Base-by-base conservation (phyloP, 2,113 vertebrate species). In the Shinisaurus crocodilurus region DNA sequence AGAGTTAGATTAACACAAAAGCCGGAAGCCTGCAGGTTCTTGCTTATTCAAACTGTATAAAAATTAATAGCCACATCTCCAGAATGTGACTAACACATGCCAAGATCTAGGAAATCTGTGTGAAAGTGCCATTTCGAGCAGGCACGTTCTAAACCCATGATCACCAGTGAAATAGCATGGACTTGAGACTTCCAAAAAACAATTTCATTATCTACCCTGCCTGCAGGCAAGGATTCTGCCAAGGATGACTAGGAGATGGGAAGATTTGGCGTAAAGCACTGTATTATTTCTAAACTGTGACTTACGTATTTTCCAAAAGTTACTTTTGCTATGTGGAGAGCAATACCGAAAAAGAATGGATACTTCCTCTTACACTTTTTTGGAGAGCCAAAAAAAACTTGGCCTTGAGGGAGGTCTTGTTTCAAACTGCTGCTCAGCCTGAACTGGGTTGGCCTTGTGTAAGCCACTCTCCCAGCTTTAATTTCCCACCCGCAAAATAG, bases 31-130 rank as follows among this genome's bases (percentile, higher is more conserved):
- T 76, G 60, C 89, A 94, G 92, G 89, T 92, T 83, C 70, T 93
- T 92, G 77, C 90, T 89, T 43, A 45, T 94, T 94, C 88, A 88
- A 67, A 86, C 5, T 12, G 1, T 10, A 88, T 34, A 57, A 82
- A 18, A 80, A 70, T 88, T 82, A 90, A 82, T 76, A 70, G 87
- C 74, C 45, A 74, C n/a, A 81, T 0, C 1, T 89, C 91, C 85
- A 88, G 84, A 0, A 0, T 84, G 48, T 85, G 88, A 74, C 86
- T n/a, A 37, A 54, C 63, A 77, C 0, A 0, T 65, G 88, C 48
- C 89, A 87, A 76, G 91, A 92, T 91, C 87, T 89, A 95, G 77
- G 85, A 94, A 91, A 91, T 86, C 77, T 65, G 23, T 85, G 27
- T 88, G 88, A 91, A 95, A 93, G 65, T 0, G 4, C 2, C 0